Evolutionary conservation across 92 coral and sea anemone genomes (phyloP).

Genomic region (Heteractis magnifica): DNA sequence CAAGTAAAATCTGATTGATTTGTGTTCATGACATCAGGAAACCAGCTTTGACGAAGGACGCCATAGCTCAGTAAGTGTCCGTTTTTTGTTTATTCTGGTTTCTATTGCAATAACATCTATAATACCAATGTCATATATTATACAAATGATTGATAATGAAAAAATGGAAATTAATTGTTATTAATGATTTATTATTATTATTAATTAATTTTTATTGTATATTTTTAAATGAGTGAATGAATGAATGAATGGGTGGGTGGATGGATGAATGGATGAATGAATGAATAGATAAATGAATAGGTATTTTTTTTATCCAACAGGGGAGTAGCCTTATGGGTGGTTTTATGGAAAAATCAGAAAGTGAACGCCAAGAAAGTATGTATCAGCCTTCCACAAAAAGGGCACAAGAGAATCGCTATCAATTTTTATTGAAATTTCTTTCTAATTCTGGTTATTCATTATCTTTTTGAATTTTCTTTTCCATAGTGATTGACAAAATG

Average conservation of each 20-base stretch:
- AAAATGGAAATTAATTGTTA: not conserved
- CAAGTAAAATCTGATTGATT: no score
- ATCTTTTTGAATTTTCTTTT: not conserved
- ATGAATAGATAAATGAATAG: not conserved
- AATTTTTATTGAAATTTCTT: not conserved
- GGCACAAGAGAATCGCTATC: not conserved
- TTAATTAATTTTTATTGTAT: not conserved
- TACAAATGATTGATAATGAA: not conserved
- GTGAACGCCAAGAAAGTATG: not conserved
- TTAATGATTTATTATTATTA: no score
- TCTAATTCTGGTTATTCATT: not conserved
- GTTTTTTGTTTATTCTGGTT: not conserved
- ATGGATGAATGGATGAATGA: not conserved
- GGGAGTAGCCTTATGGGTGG: not conserved
- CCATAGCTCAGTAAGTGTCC: conserved; percentile 20
- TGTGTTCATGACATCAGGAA: conserved; percentile 7
- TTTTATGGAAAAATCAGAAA: not conserved
- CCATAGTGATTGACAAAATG: conserved; percentile 53
- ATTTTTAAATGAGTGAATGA: not conserved
- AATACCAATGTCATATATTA: not conserved
- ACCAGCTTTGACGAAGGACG: conserved; percentile 19
- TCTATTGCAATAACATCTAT: not conserved
- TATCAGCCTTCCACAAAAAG: not conserved
- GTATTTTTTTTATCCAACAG: not conserved
- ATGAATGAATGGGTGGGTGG: not conserved